These are phyloP conservation scores for Sisor rabdophorus DNA, from an alignment of 2,113 vertebrate species.

Conservation along the genomic window DNA sequence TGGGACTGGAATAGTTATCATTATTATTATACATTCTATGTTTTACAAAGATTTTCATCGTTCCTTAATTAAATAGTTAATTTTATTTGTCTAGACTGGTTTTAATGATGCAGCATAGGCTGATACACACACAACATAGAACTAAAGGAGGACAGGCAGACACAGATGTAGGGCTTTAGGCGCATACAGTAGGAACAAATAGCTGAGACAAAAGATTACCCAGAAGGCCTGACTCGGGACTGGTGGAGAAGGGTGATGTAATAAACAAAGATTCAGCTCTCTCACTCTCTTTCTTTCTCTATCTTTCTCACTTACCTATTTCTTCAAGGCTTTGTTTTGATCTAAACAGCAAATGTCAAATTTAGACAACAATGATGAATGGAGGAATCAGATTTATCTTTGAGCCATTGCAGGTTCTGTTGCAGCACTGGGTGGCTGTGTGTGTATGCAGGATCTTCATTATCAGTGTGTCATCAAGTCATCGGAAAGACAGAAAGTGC, in stretches of 20 bases:
- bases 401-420: neutral
- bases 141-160: neutral
- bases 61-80: neutral
- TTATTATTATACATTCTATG: neutral
- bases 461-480: conserved; percentile 16
- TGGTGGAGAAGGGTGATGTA: conserved; percentile 1
- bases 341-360: neutral
- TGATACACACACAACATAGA: neutral
- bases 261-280: neutral
- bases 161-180: neutral
- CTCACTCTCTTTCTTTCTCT: neutral
- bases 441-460: neutral
- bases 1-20: too few relatives aligned
- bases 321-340: neutral
- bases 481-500: conserved; percentile 1
- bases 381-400: neutral
- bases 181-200: conserved; percentile 10
- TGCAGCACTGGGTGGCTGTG: neutral
- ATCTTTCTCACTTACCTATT: neutral
- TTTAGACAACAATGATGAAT: neutral
- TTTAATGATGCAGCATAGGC: neutral
- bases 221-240: conserved; percentile 3
- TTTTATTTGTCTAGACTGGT: neutral
- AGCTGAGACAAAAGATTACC: conserved; percentile 19
- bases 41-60: neutral